Evolutionary conservation across 2,113 vertebrate species (phyloP), one percentile per base, ranked within the genome.

Genomic region (Chionomys nivalis): DNA sequence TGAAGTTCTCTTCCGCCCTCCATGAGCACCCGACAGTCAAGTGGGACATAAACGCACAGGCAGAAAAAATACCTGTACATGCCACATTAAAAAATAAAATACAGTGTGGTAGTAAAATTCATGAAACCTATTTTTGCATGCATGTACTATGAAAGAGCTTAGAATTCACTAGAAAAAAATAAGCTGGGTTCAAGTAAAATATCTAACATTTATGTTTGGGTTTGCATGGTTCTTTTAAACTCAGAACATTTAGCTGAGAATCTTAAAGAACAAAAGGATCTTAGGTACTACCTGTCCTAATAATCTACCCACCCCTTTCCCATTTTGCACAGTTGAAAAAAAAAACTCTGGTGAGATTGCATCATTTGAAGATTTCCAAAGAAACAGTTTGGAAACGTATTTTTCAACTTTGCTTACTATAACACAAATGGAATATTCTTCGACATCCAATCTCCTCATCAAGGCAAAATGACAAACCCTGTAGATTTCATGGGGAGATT

Each of bases 101-200:
- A 44, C 66, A 44, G 39, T 24, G 0, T 91, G 44, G 85, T 44
- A 78, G 21, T 24, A 47, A 90, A 78, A 55, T n/a, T 77, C 19
- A 70, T 52, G 33, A 79, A 72, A 28, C 28, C 14, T 49, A 88
- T 79, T 78, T 19, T 28, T 90, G 12, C 16, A 10, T 70, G 21
- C 33, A 42, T n/a, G 4, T 31, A 65, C 79, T 90, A 63, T 89
- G 31, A 63, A 77, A 44, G 61, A 81, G 39, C 42, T 86, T 73
- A 82, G 61, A 95, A 66, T 63, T 94, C 8, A 33, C 17, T 77
- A 77, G 42, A 58, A 58, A 96, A 42, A 82, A 89, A 78, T 28
- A 19, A 93, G 75, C 82, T 93, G 65, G 88, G 47, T 90, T 81
- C 31, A 52, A n/a, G 23, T 79, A 23, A 88, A 83, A 55, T 42